Evolutionary conservation across 2,888 invertebrate species (phyloP).

Genomic region (Microplitis deprimator): DNA sequence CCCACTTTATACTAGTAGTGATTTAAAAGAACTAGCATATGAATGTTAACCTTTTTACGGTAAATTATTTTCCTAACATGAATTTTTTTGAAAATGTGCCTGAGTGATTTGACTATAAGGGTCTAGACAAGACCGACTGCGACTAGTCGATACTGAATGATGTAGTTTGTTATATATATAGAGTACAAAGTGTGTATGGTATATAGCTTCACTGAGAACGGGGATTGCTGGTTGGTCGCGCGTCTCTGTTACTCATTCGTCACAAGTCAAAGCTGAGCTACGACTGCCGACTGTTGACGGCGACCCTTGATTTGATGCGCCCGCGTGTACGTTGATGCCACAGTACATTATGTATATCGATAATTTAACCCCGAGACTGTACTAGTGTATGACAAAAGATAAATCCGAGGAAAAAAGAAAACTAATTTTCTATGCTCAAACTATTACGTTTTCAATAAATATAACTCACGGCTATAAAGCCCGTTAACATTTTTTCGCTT

Average conservation of each 20-base stretch:
- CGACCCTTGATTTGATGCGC: conserved; percentile 53
- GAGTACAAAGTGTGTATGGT: not conserved
- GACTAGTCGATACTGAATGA: not conserved
- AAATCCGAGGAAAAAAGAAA: conserved; percentile 6
- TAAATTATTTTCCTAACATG: not conserved
- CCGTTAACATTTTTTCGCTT: not conserved
- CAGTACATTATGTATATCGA: not conserved
- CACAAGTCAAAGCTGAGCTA: conserved; percentile 30
- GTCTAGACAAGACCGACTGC: not conserved
- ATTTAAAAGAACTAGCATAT: not conserved
- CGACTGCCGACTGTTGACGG: conserved; percentile 1
- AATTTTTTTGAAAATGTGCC: not conserved
- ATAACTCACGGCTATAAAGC: not conserved
- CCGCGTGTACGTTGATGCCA: conserved; percentile 40
- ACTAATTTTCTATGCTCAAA: conserved; percentile 31
- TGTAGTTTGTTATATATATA: not conserved
- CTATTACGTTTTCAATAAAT: conserved; percentile 2
- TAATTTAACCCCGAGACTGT: not conserved
- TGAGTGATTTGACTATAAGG: not conserved
- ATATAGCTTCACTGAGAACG: not conserved
- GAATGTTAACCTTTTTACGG: not conserved
- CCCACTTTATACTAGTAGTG: conserved; percentile 5
- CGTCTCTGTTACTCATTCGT: conserved; percentile 26
- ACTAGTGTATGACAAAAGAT: not conserved
- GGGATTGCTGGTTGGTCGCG: not conserved